A percentile compares a stretch with the other conserved stretches of the same genome.
phyloP scores from a whole-genome alignment of 2,888 invertebrate species.

The Trypoxylon attenuatum region DNA sequence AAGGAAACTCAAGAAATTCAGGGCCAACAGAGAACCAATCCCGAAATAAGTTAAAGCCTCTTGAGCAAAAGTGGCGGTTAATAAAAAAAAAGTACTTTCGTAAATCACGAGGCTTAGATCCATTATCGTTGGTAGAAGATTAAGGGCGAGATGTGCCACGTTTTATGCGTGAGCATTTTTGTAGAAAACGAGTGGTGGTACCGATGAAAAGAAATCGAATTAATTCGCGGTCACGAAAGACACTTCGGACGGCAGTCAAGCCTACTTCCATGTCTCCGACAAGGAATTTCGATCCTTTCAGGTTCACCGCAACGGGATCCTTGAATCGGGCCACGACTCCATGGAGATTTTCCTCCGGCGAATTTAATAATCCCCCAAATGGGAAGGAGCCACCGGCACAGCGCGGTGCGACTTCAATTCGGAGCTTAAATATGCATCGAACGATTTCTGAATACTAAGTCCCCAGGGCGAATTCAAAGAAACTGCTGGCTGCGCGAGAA shows the following conservation, averaged over 20 bases:
- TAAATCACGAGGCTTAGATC: not conserved
- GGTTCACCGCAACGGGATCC: constrained; percentile 14
- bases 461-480: constrained; percentile 28
- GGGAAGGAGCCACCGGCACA: constrained; percentile 30
- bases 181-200: not conserved
- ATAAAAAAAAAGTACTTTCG: not conserved
- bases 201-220: constrained; percentile 40
- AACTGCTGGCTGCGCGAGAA: constrained; percentile 16
- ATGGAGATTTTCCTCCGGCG: constrained; percentile 47
- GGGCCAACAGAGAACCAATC: not conserved
- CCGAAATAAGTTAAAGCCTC: not conserved
- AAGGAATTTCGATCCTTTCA: not conserved
- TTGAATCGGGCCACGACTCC: constrained; percentile 13
- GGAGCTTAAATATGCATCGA: constrained; percentile 63
- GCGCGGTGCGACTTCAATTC: constrained; percentile 19
- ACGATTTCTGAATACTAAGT: constrained; percentile 63
- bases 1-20: not conserved
- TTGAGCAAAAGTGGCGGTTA: not conserved
- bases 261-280: too few relatives aligned
- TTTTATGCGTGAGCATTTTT: not conserved
- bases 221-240: constrained; percentile 62
- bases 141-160: too few relatives aligned
- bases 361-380: constrained; percentile 64
- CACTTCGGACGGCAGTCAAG: too few relatives aligned
- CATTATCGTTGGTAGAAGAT: not conserved